A percentile compares a stretch with the other conserved stretches of the same genome.
Evolutionary conservation across 2,888 invertebrate genomes (phyloP).

Genomic region (Willowsia nigromaculata): DNA sequence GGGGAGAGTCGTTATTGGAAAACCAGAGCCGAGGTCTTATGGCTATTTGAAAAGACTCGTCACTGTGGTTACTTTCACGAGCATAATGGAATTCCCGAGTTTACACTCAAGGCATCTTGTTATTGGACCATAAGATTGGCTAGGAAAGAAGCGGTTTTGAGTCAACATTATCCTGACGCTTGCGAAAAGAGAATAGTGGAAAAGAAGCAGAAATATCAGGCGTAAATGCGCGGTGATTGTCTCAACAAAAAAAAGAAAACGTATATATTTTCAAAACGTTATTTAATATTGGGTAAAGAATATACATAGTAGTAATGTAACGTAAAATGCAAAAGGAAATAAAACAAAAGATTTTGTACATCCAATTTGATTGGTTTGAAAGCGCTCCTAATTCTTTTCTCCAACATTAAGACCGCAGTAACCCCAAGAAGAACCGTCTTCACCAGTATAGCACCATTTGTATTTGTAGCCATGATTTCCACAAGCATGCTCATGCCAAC

Average conservation of each 20-base stretch:
- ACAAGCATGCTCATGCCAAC: conserved; percentile 67
- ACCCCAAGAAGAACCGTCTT: conserved; percentile 63
- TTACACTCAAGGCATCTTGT: conserved; percentile 56
- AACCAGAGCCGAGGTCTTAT: background rate
- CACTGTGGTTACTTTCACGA: conserved; percentile 68
- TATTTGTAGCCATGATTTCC: conserved; percentile 71
- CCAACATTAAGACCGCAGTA: conserved; percentile 67
- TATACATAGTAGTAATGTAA: background rate
- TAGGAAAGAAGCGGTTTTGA: conserved; percentile 49
- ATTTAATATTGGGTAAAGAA: background rate
- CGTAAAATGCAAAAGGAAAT: background rate
- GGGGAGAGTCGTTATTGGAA: conserved; percentile 60
- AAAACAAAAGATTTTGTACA: background rate
- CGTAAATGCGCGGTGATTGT: background rate
- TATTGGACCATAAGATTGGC: conserved; percentile 25
- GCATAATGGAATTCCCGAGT: conserved; percentile 59
- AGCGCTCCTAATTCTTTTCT: background rate
- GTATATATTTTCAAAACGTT: background rate
- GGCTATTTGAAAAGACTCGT: conserved; percentile 66
- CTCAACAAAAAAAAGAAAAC: background rate
- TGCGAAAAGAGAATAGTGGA: conserved; percentile 39
- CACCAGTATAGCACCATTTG: conserved; percentile 72
- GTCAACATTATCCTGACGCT: conserved; percentile 44
- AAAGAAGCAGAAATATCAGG: conserved; percentile 19
- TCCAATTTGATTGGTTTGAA: background rate